These are phyloP conservation scores for Myrmecobius fasciatus DNA, from an alignment of 2,113 vertebrate species.

Conservation along the genomic window DNA sequence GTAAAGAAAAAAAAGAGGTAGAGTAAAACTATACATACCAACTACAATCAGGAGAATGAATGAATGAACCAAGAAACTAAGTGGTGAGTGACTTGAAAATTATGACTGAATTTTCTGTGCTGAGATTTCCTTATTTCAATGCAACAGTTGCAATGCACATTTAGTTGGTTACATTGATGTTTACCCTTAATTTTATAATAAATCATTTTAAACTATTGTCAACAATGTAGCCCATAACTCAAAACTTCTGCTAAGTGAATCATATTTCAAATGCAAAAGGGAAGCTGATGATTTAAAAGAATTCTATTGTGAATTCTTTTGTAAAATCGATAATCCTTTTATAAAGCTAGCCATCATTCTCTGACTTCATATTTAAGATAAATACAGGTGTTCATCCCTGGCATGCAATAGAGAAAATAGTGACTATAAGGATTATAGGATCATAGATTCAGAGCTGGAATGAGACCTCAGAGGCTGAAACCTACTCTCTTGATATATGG, in stretches of 20 bases:
- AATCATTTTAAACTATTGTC: neutral
- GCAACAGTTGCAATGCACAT: neutral
- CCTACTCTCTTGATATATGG: neutral
- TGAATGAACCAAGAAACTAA: neutral
- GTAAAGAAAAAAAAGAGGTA: neutral
- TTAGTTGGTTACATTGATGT: neutral
- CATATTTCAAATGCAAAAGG: neutral
- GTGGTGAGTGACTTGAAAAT: neutral
- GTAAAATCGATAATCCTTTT: neutral
- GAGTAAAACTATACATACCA: neutral
- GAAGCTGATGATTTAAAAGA: neutral
- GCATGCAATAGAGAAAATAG: neutral
- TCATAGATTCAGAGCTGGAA: neutral
- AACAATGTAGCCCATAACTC: neutral
- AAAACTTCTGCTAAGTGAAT: neutral
- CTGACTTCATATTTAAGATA: neutral
- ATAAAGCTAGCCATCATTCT: neutral
- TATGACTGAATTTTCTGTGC: neutral
- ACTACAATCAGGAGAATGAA: neutral
- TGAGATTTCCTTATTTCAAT: neutral
- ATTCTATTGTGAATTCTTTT: neutral
- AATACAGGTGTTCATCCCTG: neutral
- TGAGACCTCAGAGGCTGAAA: neutral
- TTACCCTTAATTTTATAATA: neutral
- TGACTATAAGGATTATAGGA: neutral